These are phyloP conservation scores for Caenorhabditis sulstoni DNA, from an alignment of 2,888 invertebrate genomes.

Conservation along the genomic window DNA sequence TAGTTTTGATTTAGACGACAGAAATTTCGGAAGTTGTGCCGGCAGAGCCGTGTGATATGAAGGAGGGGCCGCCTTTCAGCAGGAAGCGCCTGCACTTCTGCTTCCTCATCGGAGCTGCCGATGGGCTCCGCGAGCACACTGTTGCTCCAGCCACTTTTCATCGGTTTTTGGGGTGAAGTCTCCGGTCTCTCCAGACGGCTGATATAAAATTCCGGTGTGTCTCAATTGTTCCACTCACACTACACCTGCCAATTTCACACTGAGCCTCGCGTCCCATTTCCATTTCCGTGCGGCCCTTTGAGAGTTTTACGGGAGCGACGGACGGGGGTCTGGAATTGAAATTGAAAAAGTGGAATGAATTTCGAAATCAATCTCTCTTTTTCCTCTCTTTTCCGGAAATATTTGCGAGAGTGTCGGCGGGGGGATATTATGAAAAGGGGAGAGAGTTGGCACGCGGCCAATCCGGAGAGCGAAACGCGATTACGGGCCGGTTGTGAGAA, in stretches of 20 bases:
- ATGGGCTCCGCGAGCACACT: not conserved
- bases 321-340: slow-evolving; percentile 22
- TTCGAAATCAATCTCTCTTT: slow-evolving; percentile 4
- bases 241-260: slow-evolving; percentile 55
- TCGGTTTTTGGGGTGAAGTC: not conserved
- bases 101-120: too few relatives aligned
- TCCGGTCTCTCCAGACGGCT: slow-evolving; percentile 19
- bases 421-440: not conserved
- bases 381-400: not conserved
- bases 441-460: slow-evolving; percentile 39
- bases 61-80: not conserved
- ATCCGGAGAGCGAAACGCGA: slow-evolving; percentile 23
- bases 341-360: slow-evolving; percentile 32
- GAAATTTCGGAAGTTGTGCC: slow-evolving; percentile 6
- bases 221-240: slow-evolving; percentile 29
- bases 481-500: not conserved
- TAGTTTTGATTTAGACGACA: slow-evolving; percentile 41
- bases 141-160: slow-evolving; percentile 7
- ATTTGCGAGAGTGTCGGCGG: not conserved
- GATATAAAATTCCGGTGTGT: slow-evolving; percentile 3
- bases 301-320: not conserved
- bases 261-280: not conserved
- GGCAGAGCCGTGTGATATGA: not conserved
- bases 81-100: not conserved
- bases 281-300: not conserved